Evolutionary conservation across 2,888 invertebrate genomes (phyloP), one percentile per base, ranked within the genome.

Genomic region (Cacoxenus indagator): DNA sequence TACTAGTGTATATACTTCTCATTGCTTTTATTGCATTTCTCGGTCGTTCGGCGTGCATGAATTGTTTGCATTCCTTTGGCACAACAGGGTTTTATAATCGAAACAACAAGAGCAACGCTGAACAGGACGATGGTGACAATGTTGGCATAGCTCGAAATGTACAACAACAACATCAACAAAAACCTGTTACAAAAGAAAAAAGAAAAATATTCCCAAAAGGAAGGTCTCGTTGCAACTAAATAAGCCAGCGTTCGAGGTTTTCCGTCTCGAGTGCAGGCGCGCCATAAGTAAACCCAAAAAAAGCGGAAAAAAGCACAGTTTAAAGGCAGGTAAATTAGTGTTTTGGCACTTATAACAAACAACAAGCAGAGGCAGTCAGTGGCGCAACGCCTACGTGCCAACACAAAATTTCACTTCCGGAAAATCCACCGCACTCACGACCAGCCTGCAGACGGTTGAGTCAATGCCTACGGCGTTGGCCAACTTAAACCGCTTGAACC

Each of bases 291-390:
- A 51, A 31, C 48, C 19, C n/a, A 31, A 59, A 59, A n/a, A 59
- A 59, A 27, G 19, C 3, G n/a, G 14, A 26, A 14, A 29, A 14
- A n/a, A 0, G 46, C n/a, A 43, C 3, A 45, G 66, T 55, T 43
- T 57, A 64, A 71, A 73, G 24, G 67, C 75, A 77, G 75, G 77
- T 81, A 84, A 81, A 84, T 84, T 84, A 84, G 84, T 82, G 81
- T 81, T 83, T 81, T 81, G 82, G 81, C 83, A 84, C 84, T 79
- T 78, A 78, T 76, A 75, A 80, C 84, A 83, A 82, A 82, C 80
- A 80, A 29, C 76, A 77, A 78, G 65, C 6, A n/a, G 29, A 24
- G 29, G 29, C 55, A 11, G 14, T 17, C 24, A 14, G 29, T 27
- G n/a, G 26, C 55, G 26, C 55, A 24, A 24, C n/a, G 62, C 48